phyloP scores from a whole-genome alignment of 2,113 vertebrate genomes.

The Grantiella picta region DNA sequence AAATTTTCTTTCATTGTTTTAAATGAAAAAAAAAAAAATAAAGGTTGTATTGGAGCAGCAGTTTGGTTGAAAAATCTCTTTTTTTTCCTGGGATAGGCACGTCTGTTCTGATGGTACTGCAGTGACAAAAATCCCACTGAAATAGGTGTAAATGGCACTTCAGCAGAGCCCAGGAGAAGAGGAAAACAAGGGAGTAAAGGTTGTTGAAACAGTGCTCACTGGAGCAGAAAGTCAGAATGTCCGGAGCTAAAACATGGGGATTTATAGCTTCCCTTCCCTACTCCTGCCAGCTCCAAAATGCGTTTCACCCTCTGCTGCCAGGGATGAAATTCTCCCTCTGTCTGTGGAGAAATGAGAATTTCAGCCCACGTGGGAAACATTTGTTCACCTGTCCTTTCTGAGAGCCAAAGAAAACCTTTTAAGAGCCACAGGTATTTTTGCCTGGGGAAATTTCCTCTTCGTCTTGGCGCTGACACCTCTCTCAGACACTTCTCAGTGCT shows the following conservation, averaged over 20 bases:
- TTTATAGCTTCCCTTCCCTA: neutral
- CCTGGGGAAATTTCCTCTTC: conserved; percentile 71
- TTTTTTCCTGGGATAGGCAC: neutral
- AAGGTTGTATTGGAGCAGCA: neutral
- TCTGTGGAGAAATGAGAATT: neutral
- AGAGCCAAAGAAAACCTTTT: conserved; percentile 61
- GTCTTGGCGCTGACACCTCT: neutral
- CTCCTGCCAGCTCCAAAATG: neutral
- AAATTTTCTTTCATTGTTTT: no score
- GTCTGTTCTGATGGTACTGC: neutral
- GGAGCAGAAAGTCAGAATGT: neutral
- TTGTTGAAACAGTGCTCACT: neutral
- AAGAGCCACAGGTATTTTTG: conserved; percentile 77
- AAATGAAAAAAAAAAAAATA: no score
- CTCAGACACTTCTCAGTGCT: neutral
- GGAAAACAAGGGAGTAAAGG: neutral
- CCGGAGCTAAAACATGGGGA: neutral
- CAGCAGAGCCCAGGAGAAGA: neutral
- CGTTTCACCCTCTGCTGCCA: neutral
- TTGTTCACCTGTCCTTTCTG: neutral
- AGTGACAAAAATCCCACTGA: neutral
- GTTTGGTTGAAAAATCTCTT: neutral
- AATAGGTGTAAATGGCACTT: neutral
- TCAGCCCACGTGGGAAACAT: neutral
- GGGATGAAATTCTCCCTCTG: neutral